Evolutionary conservation across 1,140 invertebrate species (phyloP), one percentile per base, ranked within the genome.

Genomic region (Bradysia coprophila): DNA sequence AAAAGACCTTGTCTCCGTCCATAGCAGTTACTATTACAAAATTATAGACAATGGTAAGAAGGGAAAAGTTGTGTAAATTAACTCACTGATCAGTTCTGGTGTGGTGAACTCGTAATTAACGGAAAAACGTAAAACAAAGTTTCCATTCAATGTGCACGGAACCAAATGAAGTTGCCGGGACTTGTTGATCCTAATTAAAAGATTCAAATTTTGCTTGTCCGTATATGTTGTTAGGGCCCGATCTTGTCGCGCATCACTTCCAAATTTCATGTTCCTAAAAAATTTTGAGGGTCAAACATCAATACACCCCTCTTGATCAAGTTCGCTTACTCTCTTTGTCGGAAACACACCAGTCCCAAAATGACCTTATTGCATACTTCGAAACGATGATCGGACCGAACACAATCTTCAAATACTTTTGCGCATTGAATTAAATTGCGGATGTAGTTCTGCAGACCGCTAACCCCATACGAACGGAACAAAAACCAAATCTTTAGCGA

Each of bases 81-180:
- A 39, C 50, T 58, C 53, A 67, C 62, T 64, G 19, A 92, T 77
- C 51, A 91, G 79, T 2, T 72, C 68, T 23, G 86, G 75, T 0
- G 57, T 74, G 4, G 87, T 83, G 50, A 83, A 69, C 56, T 91
- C 80, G 11, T 78, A 69, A 32, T 80, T 81, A 1, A 94, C 77
- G 53, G 83, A 91, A 58, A 92, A 88, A 36, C 86, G 66, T 46
- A 95, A 79, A 3, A 74, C 65, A 54, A 84, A 90, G 51, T 78
- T 75, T 22, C 76, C 75, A 60, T 76, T 80, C 1, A 89, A 69
- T 22, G 74, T 71, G 0, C 85, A 80, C 1, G 87, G 87, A 24
- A 91, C 85, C 85, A 94, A 88, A 56, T 92, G 86, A 19, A 94
- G 64, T 51, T 81, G 78, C 3, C 88, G 85, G 0, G 83, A 85